These are phyloP conservation scores for Drosophila atroscutellata DNA, from an alignment of 2,888 invertebrate species.

Conservation along the genomic window DNA sequence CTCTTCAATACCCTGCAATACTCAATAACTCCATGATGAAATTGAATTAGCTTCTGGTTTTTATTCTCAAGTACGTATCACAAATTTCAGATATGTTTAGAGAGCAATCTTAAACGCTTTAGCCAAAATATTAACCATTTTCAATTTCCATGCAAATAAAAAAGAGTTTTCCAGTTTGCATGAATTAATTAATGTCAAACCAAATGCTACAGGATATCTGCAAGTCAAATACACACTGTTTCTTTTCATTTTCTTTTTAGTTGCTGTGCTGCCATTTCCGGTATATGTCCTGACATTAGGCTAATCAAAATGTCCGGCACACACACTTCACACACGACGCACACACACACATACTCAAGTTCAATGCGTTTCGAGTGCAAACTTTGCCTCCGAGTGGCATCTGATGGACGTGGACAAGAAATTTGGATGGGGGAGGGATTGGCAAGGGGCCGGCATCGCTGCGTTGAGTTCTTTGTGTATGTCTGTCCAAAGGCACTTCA, in stretches of 20 bases:
- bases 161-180: background rate
- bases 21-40: background rate
- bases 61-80: background rate
- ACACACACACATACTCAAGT: constrained; percentile 27
- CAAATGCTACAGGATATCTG: constrained; percentile 44
- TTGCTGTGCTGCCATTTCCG: constrained; percentile 61
- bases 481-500: constrained; percentile 43
- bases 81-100: background rate
- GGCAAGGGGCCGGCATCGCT: background rate
- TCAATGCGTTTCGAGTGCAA: constrained; percentile 65
- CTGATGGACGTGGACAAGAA: constrained; percentile 19
- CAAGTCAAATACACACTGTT: constrained; percentile 36
- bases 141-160: background rate
- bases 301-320: constrained; percentile 77
- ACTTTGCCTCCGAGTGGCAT: constrained; percentile 46
- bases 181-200: background rate
- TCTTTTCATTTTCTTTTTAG: constrained; percentile 15
- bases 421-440: background rate
- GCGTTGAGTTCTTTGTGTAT: constrained; percentile 28
- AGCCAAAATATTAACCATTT: background rate
- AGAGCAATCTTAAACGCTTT: background rate
- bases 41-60: background rate
- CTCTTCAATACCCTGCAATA: constrained; percentile 32
- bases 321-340: constrained; percentile 41
- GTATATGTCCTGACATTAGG: constrained; percentile 65